phyloP scores from a whole-genome alignment of 2,888 invertebrate species.

The Hyppa rectilinea region DNA sequence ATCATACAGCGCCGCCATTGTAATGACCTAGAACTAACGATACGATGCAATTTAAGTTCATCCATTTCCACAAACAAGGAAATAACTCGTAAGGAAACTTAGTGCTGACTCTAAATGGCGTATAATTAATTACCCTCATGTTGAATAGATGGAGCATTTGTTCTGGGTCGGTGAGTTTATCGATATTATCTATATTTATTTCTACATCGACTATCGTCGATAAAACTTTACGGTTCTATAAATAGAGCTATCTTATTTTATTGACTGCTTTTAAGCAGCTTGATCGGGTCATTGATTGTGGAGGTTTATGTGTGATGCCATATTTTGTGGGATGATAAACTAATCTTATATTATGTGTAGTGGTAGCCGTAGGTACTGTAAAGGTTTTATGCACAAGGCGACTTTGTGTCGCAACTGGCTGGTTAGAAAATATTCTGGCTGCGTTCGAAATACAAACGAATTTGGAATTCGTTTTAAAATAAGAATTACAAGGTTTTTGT shows the following conservation, averaged over 20 bases:
- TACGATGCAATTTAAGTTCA: slow-evolving; percentile 2
- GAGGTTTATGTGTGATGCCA: slow-evolving; percentile 18
- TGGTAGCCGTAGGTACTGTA: neutral
- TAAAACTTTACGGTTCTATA: slow-evolving; percentile 46
- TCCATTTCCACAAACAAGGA: slow-evolving; percentile 34
- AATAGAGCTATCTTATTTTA: slow-evolving; percentile 39
- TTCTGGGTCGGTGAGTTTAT: slow-evolving; percentile 46
- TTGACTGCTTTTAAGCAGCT: slow-evolving; percentile 35
- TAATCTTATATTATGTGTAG: neutral
- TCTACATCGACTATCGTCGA: slow-evolving; percentile 25
- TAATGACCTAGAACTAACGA: neutral
- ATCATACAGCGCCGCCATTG: neutral
- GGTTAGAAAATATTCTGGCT: too few relatives aligned
- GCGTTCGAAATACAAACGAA: too few relatives aligned
- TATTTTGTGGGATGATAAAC: slow-evolving; percentile 6
- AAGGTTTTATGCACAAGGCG: too few relatives aligned
- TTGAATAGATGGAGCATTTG: slow-evolving; percentile 37
- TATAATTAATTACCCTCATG: slow-evolving; percentile 46
- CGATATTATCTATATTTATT: slow-evolving; percentile 50
- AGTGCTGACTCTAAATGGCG: slow-evolving; percentile 29
- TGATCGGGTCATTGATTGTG: slow-evolving; percentile 37
- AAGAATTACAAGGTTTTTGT: too few relatives aligned
- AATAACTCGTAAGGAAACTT: slow-evolving; percentile 25
- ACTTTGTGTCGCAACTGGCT: too few relatives aligned
- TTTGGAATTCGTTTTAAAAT: too few relatives aligned